Percentiles rank a stretch among this genome's conserved stretches.
Evolutionary conservation across 2,888 invertebrate genomes (phyloP).

Genomic region (Caenorhabditis plicata): DNA sequence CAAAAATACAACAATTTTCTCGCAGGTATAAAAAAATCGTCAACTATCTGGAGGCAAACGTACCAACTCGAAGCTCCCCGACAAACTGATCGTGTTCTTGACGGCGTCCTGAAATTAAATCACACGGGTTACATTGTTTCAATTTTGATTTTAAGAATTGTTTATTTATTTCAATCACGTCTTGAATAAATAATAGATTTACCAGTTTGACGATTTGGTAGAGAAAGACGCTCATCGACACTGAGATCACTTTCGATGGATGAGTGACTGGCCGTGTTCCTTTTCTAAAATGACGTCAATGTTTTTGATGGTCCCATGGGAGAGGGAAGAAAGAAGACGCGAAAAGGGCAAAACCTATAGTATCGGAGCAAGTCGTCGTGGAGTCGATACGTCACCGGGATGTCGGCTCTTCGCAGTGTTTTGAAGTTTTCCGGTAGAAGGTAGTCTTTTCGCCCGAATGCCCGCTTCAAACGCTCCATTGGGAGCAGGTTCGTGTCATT

Average conservation of each 20-base stretch:
- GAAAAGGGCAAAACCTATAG: conserved; percentile 34
- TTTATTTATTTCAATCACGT: not conserved
- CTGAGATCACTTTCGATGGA: conserved; percentile 60
- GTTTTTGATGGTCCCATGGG: not conserved
- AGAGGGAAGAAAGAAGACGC: not conserved
- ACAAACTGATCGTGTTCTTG: conserved; percentile 63
- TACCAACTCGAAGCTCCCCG: conserved; percentile 65
- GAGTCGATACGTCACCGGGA: conserved; percentile 62
- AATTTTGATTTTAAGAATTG: no score
- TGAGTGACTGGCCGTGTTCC: conserved; percentile 63
- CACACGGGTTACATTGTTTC: not conserved
- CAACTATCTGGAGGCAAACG: conserved; percentile 40
- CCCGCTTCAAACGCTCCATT: conserved; percentile 31
- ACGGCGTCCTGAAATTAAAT: conserved; percentile 58
- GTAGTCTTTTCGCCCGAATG: conserved; percentile 55
- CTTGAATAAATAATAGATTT: conserved; percentile 5
- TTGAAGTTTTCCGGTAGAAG: conserved; percentile 59
- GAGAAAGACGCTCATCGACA: conserved; percentile 62
- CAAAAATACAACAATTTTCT: not conserved
- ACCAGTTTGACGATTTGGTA: conserved; percentile 65
- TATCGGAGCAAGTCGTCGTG: conserved; percentile 62
- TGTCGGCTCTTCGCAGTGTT: conserved; percentile 54
- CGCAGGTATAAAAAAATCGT: conserved; percentile 29
- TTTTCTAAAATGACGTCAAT: conserved; percentile 38
- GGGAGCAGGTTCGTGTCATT: conserved; percentile 6